Evolutionary conservation across 2,888 invertebrate genomes (phyloP).

Genomic region (Sesamia inferens): DNA sequence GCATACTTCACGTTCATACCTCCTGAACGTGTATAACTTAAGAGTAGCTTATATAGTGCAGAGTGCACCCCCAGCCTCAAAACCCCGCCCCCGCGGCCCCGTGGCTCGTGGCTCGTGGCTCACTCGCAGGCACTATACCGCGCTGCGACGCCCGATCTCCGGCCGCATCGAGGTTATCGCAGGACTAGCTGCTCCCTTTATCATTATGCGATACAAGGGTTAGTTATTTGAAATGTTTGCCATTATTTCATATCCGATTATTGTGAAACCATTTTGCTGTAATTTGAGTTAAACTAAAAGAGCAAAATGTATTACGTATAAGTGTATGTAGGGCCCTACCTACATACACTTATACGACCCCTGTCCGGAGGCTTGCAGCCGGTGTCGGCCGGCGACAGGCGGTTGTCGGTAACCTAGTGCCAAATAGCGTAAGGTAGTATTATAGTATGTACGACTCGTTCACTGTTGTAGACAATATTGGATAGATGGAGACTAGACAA

Average conservation of each 20-base stretch:
- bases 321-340: slow-evolving; percentile 24
- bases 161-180: not conserved
- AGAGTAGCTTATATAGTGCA: not conserved
- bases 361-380: not conserved
- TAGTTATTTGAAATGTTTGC: slow-evolving; percentile 2
- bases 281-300: slow-evolving; percentile 66
- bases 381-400: not conserved
- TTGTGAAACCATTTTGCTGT: slow-evolving; percentile 69
- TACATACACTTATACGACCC: too few relatives aligned
- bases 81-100: too few relatives aligned
- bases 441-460: slow-evolving; percentile 30
- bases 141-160: not conserved
- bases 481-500: slow-evolving; percentile 64
- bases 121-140: not conserved
- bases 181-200: not conserved
- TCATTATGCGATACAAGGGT: not conserved
- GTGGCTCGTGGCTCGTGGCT: too few relatives aligned
- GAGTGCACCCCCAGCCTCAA: slow-evolving; percentile 4
- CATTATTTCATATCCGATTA: slow-evolving; percentile 23
- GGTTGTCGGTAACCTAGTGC: slow-evolving; percentile 67
- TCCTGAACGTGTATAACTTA: not conserved
- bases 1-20: not conserved
- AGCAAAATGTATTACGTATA: slow-evolving; percentile 42
- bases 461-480: slow-evolving; percentile 47
- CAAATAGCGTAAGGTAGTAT: slow-evolving; percentile 70